Evolutionary conservation across 2,113 vertebrate genomes (phyloP).

Genomic region (Hassar affinis): DNA sequence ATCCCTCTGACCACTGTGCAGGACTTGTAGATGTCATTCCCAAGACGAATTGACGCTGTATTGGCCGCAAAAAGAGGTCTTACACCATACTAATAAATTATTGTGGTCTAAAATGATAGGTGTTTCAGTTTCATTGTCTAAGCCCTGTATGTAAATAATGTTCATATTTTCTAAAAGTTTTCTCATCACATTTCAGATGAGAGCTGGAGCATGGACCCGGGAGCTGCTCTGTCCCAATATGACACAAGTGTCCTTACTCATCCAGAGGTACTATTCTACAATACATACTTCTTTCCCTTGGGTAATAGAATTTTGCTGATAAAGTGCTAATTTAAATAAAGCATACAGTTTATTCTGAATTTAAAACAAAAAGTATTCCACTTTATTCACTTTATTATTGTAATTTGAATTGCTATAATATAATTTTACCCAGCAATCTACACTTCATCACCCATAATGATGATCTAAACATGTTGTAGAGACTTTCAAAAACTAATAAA

Average conservation of each 20-base stretch:
- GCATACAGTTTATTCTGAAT: neutral
- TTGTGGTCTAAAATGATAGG: too few relatives aligned
- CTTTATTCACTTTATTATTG: neutral
- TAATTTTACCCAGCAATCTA: neutral
- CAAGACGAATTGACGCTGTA: too few relatives aligned
- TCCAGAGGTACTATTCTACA: constrained; percentile 67
- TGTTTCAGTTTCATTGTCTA: too few relatives aligned
- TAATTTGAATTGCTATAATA: neutral
- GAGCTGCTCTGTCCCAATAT: constrained; percentile 80
- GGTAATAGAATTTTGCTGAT: neutral
- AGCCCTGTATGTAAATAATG: constrained; percentile 58
- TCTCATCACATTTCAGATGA: constrained; percentile 62
- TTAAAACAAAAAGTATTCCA: neutral
- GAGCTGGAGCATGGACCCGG: constrained; percentile 90
- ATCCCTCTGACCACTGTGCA: too few relatives aligned
- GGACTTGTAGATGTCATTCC: too few relatives aligned
- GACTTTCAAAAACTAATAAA: too few relatives aligned
- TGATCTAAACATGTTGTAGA: too few relatives aligned
- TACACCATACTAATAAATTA: too few relatives aligned
- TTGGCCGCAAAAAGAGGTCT: too few relatives aligned
- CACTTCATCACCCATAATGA: neutral
- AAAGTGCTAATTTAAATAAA: neutral
- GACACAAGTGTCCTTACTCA: constrained; percentile 73
- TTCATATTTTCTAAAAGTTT: neutral
- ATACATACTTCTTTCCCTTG: neutral